These are phyloP conservation scores for Heliconius aoede DNA, from an alignment of 2,888 invertebrate species.

Conservation along the genomic window DNA sequence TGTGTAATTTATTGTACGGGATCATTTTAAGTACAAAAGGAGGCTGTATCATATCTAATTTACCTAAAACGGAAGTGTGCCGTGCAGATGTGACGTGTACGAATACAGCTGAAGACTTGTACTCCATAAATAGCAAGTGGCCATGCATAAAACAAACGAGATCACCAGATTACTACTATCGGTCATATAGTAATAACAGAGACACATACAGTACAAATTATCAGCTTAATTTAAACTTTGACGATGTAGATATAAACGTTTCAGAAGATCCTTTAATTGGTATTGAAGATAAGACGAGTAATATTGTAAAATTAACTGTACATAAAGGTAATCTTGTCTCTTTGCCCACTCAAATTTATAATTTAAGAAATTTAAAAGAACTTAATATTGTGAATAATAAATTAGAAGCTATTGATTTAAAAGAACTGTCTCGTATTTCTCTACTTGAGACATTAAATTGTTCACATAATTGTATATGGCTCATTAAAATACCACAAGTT, in stretches of 20 bases:
- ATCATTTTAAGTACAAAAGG: conserved; percentile 13
- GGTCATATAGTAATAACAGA: neutral
- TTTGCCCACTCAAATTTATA: conserved; percentile 23
- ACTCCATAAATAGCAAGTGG: conserved; percentile 15
- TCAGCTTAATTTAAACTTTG: conserved; percentile 22
- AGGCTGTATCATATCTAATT: neutral
- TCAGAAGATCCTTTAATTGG: conserved; percentile 24
- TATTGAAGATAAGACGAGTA: conserved; percentile 5
- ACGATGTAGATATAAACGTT: conserved; percentile 24
- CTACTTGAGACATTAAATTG: conserved; percentile 30
- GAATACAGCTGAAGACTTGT: neutral
- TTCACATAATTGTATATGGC: conserved; percentile 38
- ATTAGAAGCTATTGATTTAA: conserved; percentile 32
- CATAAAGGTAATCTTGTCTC: conserved; percentile 34
- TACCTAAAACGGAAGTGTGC: conserved; percentile 3
- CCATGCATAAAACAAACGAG: conserved; percentile 19
- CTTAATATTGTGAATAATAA: conserved; percentile 30
- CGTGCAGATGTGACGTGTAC: conserved; percentile 22
- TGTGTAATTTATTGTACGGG: neutral
- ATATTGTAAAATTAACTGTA: conserved; percentile 25
- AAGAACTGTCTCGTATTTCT: conserved; percentile 5
- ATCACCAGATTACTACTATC: neutral
- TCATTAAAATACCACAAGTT: conserved; percentile 11
- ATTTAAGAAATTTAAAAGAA: conserved; percentile 24
- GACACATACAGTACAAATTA: conserved; percentile 8